Evolutionary conservation across 2,797 vertebrate genomes (phyloP).

Genomic region (Alexandromys oeconomus): DNA sequence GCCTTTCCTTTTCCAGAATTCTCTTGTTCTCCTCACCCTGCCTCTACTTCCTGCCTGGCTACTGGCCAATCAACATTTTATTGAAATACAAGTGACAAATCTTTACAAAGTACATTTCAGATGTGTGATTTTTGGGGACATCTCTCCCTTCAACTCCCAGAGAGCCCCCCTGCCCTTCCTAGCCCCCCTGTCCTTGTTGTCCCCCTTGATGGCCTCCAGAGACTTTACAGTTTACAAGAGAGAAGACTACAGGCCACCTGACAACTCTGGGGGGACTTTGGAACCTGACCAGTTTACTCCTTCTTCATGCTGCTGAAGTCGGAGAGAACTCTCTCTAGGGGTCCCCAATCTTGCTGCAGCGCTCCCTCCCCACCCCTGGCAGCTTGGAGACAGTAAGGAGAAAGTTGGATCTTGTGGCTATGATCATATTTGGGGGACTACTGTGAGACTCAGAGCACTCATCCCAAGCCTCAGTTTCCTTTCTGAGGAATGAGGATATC

Average conservation of each 20-base stretch:
- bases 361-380: not conserved
- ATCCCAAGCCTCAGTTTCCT: not conserved
- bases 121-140: not conserved
- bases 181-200: rapidly evolving
- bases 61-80: too few species aligned
- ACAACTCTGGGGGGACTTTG: not conserved
- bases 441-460: not conserved
- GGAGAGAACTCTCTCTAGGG: not conserved
- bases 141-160: rapidly evolving
- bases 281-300: too few species aligned
- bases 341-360: rapidly evolving
- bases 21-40: too few species aligned
- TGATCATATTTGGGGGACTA: rapidly evolving
- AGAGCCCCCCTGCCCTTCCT: rapidly evolving
- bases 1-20: too few species aligned
- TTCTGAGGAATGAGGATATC: not conserved
- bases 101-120: not conserved
- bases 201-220: not conserved
- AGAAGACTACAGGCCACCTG: too few species aligned
- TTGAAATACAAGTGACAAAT: too few species aligned
- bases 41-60: too few species aligned
- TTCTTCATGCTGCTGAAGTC: not conserved
- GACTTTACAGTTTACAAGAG: not conserved
- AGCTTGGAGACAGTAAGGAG: not conserved
- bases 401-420: not conserved